A percentile compares a stretch with the other conserved stretches of the same genome.
phyloP scores from a whole-genome alignment of 2,797 vertebrate genomes.

The Danio tinwini region DNA sequence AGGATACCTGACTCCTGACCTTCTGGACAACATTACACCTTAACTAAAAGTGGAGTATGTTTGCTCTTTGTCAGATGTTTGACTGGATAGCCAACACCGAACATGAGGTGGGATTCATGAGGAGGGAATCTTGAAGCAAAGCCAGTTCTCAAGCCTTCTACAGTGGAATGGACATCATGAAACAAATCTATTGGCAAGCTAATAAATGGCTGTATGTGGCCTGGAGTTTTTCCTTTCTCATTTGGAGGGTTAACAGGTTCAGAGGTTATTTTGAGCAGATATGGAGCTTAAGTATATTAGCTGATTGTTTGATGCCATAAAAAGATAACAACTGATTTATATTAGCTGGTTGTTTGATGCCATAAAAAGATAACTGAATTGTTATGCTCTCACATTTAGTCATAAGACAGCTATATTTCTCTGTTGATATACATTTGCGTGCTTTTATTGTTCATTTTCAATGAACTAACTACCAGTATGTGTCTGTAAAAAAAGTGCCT shows the following conservation, averaged over 20 bases:
- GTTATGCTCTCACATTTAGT: not conserved
- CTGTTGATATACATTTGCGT: not conserved
- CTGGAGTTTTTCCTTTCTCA: conserved; percentile 3
- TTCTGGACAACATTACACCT: conserved; percentile 83
- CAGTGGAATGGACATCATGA: not conserved
- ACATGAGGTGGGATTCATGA: not conserved
- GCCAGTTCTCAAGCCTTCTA: not conserved
- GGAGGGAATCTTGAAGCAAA: not conserved
- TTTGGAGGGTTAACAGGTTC: not conserved
- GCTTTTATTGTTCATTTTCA: not conserved
- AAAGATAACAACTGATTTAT: conserved; percentile 10
- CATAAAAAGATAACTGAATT: conserved; percentile 19
- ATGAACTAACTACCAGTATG: not conserved
- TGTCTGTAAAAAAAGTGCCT: conserved; percentile 8
- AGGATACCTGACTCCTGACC: conserved; percentile 90
- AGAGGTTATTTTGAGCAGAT: conserved; percentile 22
- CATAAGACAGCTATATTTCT: not conserved
- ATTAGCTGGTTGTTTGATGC: not conserved
- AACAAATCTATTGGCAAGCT: conserved; percentile 8
- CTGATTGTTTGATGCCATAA: conserved; percentile 1
- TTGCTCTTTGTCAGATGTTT: conserved; percentile 1
- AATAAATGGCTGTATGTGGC: conserved; percentile 16
- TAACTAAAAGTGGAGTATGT: conserved; percentile 32
- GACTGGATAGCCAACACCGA: conserved; percentile 23
- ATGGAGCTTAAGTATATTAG: not conserved